phyloP scores from a whole-genome alignment of 2,888 invertebrate genomes.

The Noctua janthe region DNA sequence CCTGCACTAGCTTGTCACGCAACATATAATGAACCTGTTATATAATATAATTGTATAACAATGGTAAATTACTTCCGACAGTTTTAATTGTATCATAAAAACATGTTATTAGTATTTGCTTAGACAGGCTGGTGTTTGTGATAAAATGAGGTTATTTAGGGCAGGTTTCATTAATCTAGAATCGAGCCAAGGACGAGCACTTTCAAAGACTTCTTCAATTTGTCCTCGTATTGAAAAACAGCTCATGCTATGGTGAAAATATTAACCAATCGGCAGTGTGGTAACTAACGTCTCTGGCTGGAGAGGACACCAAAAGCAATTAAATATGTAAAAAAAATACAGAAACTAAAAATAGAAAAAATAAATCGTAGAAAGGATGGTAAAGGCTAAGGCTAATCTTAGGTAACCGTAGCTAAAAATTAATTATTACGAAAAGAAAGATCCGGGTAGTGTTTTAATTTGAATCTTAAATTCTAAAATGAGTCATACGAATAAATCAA shows the following conservation, averaged over 20 bases:
- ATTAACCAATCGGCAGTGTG: no score
- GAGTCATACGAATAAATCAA: not conserved
- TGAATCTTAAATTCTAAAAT: not conserved
- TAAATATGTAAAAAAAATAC: not conserved
- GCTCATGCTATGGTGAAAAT: not conserved
- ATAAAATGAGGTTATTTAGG: not conserved
- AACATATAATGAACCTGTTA: constrained; percentile 36
- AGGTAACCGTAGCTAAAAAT: not conserved
- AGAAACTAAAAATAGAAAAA: not conserved
- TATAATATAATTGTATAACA: constrained; percentile 42
- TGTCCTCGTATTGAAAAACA: not conserved
- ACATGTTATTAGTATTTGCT: constrained; percentile 8
- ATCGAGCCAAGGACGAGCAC: not conserved
- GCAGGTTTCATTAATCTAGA: not conserved
- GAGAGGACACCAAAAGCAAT: not conserved
- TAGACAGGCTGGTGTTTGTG: not conserved
- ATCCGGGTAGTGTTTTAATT: not conserved
- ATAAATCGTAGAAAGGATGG: not conserved
- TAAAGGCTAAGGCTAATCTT: not conserved
- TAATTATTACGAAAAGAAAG: not conserved
- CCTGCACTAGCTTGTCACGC: constrained; percentile 33
- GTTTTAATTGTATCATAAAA: constrained; percentile 30
- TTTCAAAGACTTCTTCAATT: not conserved
- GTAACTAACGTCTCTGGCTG: not conserved
- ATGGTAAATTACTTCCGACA: constrained; percentile 52